These are phyloP conservation scores for Montipora capitata DNA, from an alignment of 92 coral and sea anemone genomes.

Conservation along the genomic window DNA sequence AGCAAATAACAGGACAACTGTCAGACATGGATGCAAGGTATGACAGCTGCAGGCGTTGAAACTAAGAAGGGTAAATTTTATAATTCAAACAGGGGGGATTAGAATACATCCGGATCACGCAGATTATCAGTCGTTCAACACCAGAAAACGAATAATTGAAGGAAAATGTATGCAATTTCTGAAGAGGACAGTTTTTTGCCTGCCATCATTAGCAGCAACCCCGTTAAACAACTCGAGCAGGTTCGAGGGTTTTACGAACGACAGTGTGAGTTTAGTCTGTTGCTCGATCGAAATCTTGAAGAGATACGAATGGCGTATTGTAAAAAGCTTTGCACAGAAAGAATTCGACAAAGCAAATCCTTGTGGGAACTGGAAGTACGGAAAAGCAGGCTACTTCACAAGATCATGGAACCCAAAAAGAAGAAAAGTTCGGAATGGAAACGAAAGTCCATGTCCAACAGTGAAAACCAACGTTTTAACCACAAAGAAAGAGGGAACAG, in stretches of 20 bases:
- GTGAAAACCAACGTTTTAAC: constrained; percentile 28
- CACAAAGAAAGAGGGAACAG: constrained; percentile 2
- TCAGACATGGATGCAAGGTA: background rate
- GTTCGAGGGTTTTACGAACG: constrained; percentile 85
- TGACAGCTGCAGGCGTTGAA: constrained; percentile 35
- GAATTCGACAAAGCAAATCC: constrained; percentile 87
- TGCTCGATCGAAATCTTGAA: constrained; percentile 83
- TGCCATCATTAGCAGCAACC: constrained; percentile 78
- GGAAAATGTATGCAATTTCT: constrained; percentile 71
- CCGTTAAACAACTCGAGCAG: constrained; percentile 87
- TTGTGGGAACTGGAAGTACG: constrained; percentile 95
- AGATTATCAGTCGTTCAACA: constrained; percentile 10
- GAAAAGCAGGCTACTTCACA: constrained; percentile 88
- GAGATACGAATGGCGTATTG: constrained; percentile 87
- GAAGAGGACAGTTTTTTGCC: constrained; percentile 94
- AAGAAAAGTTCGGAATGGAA: constrained; percentile 37
- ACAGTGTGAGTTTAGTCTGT: constrained; percentile 66
- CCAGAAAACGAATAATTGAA: background rate
- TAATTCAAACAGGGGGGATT: constrained; percentile 2
- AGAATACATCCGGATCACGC: constrained; percentile 29
- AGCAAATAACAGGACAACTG: background rate
- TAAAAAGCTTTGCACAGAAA: constrained; percentile 81
- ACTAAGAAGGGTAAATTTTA: constrained; percentile 11
- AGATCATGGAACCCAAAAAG: constrained; percentile 77
- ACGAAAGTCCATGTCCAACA: constrained; percentile 30